Evolutionary conservation across 2,797 vertebrate genomes (phyloP).

Genomic region (Leptatherina wallacei): DNA sequence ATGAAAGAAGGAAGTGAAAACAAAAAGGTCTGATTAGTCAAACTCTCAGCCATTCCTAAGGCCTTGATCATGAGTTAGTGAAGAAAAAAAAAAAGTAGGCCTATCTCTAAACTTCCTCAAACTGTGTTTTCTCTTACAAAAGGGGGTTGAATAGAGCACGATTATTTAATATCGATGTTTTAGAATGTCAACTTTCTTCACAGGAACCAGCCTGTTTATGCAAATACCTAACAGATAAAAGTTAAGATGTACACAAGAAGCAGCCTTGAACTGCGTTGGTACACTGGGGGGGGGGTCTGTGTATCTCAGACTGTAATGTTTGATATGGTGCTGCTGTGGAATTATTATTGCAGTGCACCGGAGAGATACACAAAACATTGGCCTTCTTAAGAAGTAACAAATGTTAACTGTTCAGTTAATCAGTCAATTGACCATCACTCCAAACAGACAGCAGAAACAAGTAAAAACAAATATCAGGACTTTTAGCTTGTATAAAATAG

Average conservation of each 20-base stretch:
- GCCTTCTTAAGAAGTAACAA: constrained; percentile 70
- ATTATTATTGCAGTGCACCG: constrained; percentile 72
- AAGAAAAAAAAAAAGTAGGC: constrained; percentile 3
- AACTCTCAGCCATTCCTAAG: constrained; percentile 80
- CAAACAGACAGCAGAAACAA: constrained; percentile 68
- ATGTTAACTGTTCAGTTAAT: constrained; percentile 69
- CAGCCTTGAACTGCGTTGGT: constrained; percentile 38
- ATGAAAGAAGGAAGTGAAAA: constrained; percentile 81
- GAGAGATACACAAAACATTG: constrained; percentile 64
- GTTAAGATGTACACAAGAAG: constrained; percentile 59
- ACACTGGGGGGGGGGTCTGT: constrained; percentile 8
- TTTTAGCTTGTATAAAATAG: constrained; percentile 75
- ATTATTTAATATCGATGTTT: constrained; percentile 67
- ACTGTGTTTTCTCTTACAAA: constrained; percentile 77
- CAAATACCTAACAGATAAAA: constrained; percentile 66
- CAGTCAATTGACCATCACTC: constrained; percentile 66
- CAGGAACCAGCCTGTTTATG: constrained; percentile 91
- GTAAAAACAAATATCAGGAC: constrained; percentile 76
- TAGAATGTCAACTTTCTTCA: constrained; percentile 76
- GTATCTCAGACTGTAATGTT: constrained; percentile 44
- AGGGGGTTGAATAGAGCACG: constrained; percentile 54
- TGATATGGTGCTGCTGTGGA: constrained; percentile 42
- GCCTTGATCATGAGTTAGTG: constrained; percentile 85
- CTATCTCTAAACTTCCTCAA: constrained; percentile 73
- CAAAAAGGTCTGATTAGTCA: constrained; percentile 73